These are phyloP conservation scores for Zalophus californianus DNA, from an alignment of 2,797 vertebrate genomes.

Conservation along the genomic window DNA sequence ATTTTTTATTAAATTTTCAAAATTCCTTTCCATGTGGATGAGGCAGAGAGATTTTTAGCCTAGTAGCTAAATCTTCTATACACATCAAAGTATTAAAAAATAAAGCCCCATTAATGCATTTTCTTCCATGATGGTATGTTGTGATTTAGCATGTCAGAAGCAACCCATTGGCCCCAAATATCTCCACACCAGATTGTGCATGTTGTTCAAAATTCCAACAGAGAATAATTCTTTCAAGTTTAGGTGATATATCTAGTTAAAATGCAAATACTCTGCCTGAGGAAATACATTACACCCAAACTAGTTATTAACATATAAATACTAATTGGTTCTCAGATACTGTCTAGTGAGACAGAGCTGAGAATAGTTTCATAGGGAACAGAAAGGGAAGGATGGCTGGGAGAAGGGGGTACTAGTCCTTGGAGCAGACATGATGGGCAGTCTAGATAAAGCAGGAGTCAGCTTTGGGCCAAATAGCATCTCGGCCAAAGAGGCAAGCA, in stretches of 20 bases:
- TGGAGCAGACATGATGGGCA: neutral
- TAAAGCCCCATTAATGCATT: constrained; percentile 24
- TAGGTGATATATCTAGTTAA: neutral
- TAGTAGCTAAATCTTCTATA: constrained; percentile 61
- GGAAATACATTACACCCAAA: neutral
- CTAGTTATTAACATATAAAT: neutral
- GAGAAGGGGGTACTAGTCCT: neutral
- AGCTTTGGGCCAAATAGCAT: neutral
- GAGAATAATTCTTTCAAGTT: constrained; percentile 12
- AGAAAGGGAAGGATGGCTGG: neutral
- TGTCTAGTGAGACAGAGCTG: neutral
- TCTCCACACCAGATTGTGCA: neutral
- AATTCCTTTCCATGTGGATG: constrained; percentile 59
- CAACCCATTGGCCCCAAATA: neutral
- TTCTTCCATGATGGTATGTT: neutral
- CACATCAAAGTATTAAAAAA: constrained; percentile 54
- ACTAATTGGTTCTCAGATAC: neutral
- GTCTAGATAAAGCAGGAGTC: neutral
- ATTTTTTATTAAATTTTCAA: constrained; percentile 75
- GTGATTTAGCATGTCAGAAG: neutral
- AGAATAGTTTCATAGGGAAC: neutral
- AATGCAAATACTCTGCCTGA: neutral
- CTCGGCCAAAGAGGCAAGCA: neutral
- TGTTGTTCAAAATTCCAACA: neutral
- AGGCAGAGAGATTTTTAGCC: constrained; percentile 52